Percentiles rank a stretch among this genome's conserved stretches.
Conservation (phyloP, 2,888 invertebrate genomes). For the Meteorus cinctellus region DNA sequence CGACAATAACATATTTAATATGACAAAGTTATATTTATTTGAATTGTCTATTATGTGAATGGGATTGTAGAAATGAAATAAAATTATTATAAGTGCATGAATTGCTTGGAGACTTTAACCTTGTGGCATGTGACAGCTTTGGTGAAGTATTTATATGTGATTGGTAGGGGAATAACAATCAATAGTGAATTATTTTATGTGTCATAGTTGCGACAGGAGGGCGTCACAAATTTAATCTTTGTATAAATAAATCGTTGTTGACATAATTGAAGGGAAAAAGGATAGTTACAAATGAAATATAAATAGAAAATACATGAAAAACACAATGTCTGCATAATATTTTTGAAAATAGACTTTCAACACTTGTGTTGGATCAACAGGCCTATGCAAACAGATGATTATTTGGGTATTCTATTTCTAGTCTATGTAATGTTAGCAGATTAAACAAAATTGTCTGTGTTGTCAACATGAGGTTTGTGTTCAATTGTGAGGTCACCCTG, state of each 20-base stretch:
- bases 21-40: neutral
- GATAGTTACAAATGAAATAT: neutral
- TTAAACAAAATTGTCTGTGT: too few relatives aligned
- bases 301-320: neutral
- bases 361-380: too few relatives aligned
- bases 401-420: too few relatives aligned
- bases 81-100: slow-evolving; percentile 2
- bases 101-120: slow-evolving; percentile 17
- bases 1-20: neutral
- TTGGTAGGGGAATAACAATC: neutral
- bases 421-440: too few relatives aligned
- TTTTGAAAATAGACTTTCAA: too few relatives aligned
- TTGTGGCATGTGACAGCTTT: slow-evolving; percentile 28
- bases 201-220: slow-evolving; percentile 28
- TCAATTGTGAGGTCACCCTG: too few relatives aligned
- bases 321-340: neutral
- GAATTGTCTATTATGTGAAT: neutral
- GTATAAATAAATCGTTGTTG: neutral
- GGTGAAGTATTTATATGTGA: slow-evolving; percentile 9
- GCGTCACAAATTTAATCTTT: slow-evolving; percentile 20
- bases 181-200: slow-evolving; percentile 10
- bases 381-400: too few relatives aligned
- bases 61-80: neutral
- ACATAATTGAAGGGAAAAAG: slow-evolving; percentile 1
- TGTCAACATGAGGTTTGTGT: too few relatives aligned